These are phyloP conservation scores for Punctoribates punctum DNA, from an alignment of 2,888 invertebrate genomes.

Conservation along the genomic window DNA sequence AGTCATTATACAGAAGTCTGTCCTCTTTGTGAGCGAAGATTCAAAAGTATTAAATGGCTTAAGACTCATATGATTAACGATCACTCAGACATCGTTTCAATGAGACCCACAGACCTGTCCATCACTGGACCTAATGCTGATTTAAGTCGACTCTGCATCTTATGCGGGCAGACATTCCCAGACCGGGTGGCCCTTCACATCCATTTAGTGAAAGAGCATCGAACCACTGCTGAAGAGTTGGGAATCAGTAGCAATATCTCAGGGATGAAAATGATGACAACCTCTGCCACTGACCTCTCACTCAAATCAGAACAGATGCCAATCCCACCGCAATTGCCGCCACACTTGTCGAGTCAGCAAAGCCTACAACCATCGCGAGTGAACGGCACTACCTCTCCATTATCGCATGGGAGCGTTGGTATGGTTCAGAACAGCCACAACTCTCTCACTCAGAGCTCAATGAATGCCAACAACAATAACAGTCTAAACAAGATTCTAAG, in stretches of 20 bases:
- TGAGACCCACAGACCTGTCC: conserved; percentile 31
- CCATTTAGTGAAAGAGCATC: conserved; percentile 56
- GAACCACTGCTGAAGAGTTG: conserved; percentile 47
- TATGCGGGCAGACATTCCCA: conserved; percentile 54
- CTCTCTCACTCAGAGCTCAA: background rate
- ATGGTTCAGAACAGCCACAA: conserved; percentile 3
- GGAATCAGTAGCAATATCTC: conserved; percentile 45
- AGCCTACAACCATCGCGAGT: background rate
- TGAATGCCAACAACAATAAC: conserved; percentile 21
- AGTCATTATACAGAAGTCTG: conserved; percentile 63
- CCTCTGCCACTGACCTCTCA: conserved; percentile 40
- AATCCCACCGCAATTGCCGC: conserved; percentile 18
- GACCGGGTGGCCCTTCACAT: conserved; percentile 55
- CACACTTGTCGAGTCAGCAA: conserved; percentile 27
- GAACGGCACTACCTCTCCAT: conserved; percentile 31
- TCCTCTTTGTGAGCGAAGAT: conserved; percentile 77
- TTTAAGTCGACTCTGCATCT: conserved; percentile 49
- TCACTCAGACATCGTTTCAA: conserved; percentile 65
- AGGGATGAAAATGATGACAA: conserved; percentile 46
- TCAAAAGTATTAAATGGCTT: conserved; percentile 80
- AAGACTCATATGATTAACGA: conserved; percentile 81
- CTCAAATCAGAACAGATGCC: conserved; percentile 35
- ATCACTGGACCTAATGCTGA: conserved; percentile 33
- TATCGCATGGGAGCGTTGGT: background rate
- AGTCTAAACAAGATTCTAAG: conserved; percentile 33